phyloP scores from a whole-genome alignment of 2,113 vertebrate genomes.

The Osmerus mordax region DNA sequence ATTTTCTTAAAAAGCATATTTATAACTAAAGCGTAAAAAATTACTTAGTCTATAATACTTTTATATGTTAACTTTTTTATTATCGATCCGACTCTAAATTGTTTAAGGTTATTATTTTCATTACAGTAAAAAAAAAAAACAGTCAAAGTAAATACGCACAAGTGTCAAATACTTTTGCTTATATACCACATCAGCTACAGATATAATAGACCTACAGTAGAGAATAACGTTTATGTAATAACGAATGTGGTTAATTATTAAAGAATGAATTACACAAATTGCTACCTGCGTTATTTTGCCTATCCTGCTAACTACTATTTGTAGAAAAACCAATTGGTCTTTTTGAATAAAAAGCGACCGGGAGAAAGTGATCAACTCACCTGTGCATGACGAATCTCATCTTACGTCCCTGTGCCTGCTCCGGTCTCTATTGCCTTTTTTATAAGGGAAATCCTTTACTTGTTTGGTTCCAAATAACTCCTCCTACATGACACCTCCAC shows the following conservation, averaged over 20 bases:
- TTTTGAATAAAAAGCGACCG: too few species aligned
- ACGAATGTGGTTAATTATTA: too few species aligned
- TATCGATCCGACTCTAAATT: too few species aligned
- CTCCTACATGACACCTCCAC: slow-evolving; percentile 59
- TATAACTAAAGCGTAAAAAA: too few species aligned
- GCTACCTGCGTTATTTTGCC: too few species aligned
- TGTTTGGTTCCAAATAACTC: slow-evolving; percentile 55
- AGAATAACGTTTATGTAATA: too few species aligned
- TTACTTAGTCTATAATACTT: too few species aligned
- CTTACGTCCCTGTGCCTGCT: slow-evolving; percentile 43
- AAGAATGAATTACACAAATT: not conserved
- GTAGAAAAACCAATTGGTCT: not conserved
- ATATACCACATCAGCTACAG: too few species aligned
- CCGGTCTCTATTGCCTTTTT: slow-evolving; percentile 57
- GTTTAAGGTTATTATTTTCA: not conserved
- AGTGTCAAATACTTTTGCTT: too few species aligned
- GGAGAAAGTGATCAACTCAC: slow-evolving; percentile 42
- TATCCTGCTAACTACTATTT: not conserved
- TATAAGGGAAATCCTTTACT: slow-evolving; percentile 63
- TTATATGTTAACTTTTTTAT: too few species aligned
- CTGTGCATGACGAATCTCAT: slow-evolving; percentile 39
- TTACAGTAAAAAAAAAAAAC: not conserved
- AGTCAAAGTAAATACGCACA: not conserved
- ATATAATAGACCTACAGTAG: too few species aligned
- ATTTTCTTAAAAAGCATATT: too few species aligned